Evolutionary conservation across 1,140 invertebrate genomes (phyloP), one percentile per base, ranked within the genome.

Genomic region (Lepidurus packardi): DNA sequence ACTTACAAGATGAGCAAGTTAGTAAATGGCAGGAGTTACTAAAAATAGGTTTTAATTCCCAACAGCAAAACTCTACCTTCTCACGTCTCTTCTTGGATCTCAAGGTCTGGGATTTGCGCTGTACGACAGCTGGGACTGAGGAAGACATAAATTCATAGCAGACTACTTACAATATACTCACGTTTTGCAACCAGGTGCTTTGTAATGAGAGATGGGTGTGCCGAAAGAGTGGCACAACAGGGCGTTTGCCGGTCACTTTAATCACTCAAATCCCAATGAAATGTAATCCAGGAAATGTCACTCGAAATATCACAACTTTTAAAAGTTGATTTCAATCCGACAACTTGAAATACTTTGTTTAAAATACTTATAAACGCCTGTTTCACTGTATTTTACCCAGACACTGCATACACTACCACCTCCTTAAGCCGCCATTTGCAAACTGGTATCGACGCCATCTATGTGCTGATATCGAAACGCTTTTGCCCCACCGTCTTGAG

Each of bases 161-260:
- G 34, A 34, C 34, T 34, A 34, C 34, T 2, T 34, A 34, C 34
- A 34, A 47, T 47, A 47, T 65, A 65, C 53, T 65, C 21, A 65
- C 53, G 53, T 21, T 65, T 65, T 65, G 7, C 21, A 65, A 21
- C 53, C 53, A 65, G 53, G 53, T 65, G 53, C 53, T 65, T n/a
- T 65, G 16, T 21, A 16, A 65, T 11, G 6, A 65, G 53, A 65
- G 13, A 65, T 65, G 53, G 53, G 53, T 65, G 53, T 65, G 53
- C 34, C 34, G 34, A 34, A 34, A 34, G 34, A 4, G 34, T 34
- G 53, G n/a, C 53, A 65, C 16, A 65, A 9, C 53, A n/a, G 53
- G 53, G 53, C 53, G 53, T 65, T 65, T 65, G 53, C 53, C 53
- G 53, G 53, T 65, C 16, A 34, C 34, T 34, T 9, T 5, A 47